A percentile compares a stretch with the other conserved stretches of the same genome.
Evolutionary conservation across 1,140 invertebrate genomes (phyloP).

Genomic region (Drosophila ercepeae): DNA sequence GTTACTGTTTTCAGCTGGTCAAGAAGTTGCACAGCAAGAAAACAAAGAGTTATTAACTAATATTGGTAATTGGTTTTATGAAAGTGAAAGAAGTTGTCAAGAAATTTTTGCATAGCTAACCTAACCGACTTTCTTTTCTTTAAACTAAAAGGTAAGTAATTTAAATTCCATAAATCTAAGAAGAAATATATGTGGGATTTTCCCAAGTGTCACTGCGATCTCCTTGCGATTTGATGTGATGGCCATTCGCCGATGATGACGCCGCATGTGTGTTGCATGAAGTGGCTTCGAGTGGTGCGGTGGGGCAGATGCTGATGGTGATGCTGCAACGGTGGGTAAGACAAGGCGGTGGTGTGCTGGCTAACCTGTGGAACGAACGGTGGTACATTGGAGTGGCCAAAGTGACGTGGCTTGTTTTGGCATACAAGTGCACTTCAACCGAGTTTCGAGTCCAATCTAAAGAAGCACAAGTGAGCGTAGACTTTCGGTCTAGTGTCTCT

Average conservation of each 20-base stretch:
- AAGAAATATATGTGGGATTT: slow-evolving; percentile 3
- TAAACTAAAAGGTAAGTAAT: neutral
- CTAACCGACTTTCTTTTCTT: neutral
- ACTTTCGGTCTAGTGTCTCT: slow-evolving; percentile 79
- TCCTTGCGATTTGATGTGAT: slow-evolving; percentile 64
- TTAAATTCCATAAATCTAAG: neutral
- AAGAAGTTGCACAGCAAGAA: slow-evolving; percentile 45
- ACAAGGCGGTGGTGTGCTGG: neutral
- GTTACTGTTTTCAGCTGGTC: slow-evolving; percentile 60
- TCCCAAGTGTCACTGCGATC: slow-evolving; percentile 18
- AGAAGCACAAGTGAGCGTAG: slow-evolving; percentile 79
- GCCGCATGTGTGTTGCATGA: slow-evolving; percentile 53
- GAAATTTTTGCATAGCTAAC: neutral
- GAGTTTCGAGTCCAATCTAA: slow-evolving; percentile 81
- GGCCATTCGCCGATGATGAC: slow-evolving; percentile 65
- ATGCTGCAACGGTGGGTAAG: neutral
- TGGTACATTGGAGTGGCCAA: slow-evolving; percentile 59
- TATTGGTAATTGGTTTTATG: neutral
- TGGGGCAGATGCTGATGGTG: slow-evolving; percentile 33
- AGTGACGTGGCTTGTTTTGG: slow-evolving; percentile 80
- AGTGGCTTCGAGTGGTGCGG: slow-evolving; percentile 49
- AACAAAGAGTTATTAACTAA: neutral
- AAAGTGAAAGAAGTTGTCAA: neutral
- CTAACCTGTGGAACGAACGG: slow-evolving; percentile 1
- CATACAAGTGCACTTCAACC: slow-evolving; percentile 79